Base-by-base conservation (phyloP, 2,888 invertebrate genomes). In the Noctua fimbriata region DNA sequence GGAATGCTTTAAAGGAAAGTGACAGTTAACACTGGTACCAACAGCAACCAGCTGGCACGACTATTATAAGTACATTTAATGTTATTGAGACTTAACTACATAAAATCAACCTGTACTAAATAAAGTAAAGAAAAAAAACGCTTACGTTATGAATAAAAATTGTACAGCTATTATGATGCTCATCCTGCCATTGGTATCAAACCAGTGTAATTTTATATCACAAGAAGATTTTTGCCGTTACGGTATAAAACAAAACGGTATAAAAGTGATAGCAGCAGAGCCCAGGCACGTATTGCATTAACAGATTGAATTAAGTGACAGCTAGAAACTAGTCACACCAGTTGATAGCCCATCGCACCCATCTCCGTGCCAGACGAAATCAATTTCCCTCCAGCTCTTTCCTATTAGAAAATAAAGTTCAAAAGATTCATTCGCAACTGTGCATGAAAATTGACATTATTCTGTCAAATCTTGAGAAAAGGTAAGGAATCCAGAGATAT, bases 231-330 rank as follows among this genome's bases (percentile, higher is more conserved):
- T 41, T 28, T 60, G 2, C 66, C 24, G 7, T 32, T 28, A 65
- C 58, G 16, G 47, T 65, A 18, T 24, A 55, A 36, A 58, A 6
- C 28, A 0, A 66, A 71, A 76, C 70, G 82, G 76, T 83, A 71
- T 52, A 41, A 67, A 66, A 83, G 49, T 73, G 87, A 73, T 63
- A n/a, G 69, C 82, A 69, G 66, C 52, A 28, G n/a, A 69, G 14
- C 21, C 5, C 55, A 21, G n/a, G 21, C 88, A 87, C 79, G 87
- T 85, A 73, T 49, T 76, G 86, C 76, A 85, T 69, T 76, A 71
- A 81, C 71, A 84, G 76, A 76, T 69, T 60, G 70, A 63, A 79
- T 87, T 73, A 73, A 87, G 49, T 52, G 67, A 32, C 60, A 36
- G 36, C 36, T 71, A 67, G 75, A 79, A 65, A 73, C 81, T 73